These are phyloP conservation scores for Torymus tubicola DNA, from an alignment of 2,888 invertebrate genomes.

Conservation along the genomic window DNA sequence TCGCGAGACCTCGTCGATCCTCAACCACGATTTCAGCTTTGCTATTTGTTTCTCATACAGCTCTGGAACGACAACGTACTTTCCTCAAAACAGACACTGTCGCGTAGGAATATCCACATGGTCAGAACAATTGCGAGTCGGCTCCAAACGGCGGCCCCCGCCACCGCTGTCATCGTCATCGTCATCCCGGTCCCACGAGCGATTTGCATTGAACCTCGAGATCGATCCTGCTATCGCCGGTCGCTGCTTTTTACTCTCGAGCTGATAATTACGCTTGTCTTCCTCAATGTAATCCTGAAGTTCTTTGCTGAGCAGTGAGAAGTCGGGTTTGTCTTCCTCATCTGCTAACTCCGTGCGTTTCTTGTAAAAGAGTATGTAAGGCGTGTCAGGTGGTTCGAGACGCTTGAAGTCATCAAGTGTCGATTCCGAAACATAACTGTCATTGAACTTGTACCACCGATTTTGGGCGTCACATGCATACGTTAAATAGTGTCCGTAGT, in stretches of 20 bases:
- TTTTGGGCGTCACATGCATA: constrained; percentile 83
- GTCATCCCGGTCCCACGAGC: constrained; percentile 53
- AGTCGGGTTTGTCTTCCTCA: constrained; percentile 68
- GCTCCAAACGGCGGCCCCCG: constrained; percentile 75
- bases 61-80: background rate
- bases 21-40: constrained; percentile 17
- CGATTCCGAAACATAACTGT: constrained; percentile 83
- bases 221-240: constrained; percentile 60
- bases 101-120: constrained; percentile 70
- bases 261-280: constrained; percentile 66
- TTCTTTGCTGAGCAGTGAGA: constrained; percentile 66
- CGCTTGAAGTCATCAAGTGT: constrained; percentile 81
- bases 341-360: constrained; percentile 66
- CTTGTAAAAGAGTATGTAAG: constrained; percentile 89
- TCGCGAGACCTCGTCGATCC: constrained; percentile 41
- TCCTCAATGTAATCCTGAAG: constrained; percentile 69
- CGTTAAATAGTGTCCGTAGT: constrained; percentile 93
- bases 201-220: constrained; percentile 26
- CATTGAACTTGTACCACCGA: constrained; percentile 89
- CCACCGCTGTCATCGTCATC: constrained; percentile 69
- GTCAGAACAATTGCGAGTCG: constrained; percentile 78
- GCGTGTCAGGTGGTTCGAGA: constrained; percentile 85
- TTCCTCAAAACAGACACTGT: constrained; percentile 66
- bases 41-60: background rate
- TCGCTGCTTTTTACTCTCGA: constrained; percentile 67